These are phyloP conservation scores for Anolis carolinensis DNA, from an alignment of 2,113 vertebrate genomes.

Conservation along the genomic window DNA sequence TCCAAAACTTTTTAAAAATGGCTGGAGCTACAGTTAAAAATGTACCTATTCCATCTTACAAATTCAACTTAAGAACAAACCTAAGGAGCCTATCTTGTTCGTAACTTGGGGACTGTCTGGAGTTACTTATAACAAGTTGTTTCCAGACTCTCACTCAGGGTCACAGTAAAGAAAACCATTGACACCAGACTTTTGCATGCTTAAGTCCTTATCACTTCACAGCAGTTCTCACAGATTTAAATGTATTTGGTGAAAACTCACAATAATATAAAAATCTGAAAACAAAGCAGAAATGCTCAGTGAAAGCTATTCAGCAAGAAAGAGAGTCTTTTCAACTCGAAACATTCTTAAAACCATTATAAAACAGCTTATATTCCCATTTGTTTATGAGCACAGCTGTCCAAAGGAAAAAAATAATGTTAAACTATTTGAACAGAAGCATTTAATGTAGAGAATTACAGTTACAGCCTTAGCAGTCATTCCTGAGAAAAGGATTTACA, in stretches of 20 bases:
- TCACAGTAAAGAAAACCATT: not conserved
- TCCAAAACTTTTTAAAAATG: too few species aligned
- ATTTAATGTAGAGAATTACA: slow-evolving; percentile 18
- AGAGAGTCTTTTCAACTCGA: not conserved
- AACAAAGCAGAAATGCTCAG: not conserved
- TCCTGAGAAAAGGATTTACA: slow-evolving; percentile 23
- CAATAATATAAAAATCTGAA: not conserved
- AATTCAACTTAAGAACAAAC: too few species aligned
- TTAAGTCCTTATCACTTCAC: slow-evolving; percentile 1
- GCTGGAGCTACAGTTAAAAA: too few species aligned
- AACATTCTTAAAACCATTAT: not conserved
- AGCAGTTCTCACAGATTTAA: not conserved
- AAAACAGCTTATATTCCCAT: slow-evolving; percentile 6
- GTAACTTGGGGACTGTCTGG: too few species aligned
- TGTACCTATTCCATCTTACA: too few species aligned
- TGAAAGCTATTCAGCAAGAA: not conserved
- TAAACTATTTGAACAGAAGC: slow-evolving; percentile 25
- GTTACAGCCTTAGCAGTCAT: not conserved
- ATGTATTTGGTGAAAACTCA: not conserved
- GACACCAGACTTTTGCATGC: not conserved
- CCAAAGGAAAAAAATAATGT: not conserved
- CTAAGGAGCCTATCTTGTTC: too few species aligned
- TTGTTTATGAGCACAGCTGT: slow-evolving; percentile 15
- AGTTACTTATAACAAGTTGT: not conserved
- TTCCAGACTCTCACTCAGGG: not conserved